Evolutionary conservation across 2,113 vertebrate genomes (phyloP), one percentile per base, ranked within the genome.

Genomic region (Solea senegalensis): DNA sequence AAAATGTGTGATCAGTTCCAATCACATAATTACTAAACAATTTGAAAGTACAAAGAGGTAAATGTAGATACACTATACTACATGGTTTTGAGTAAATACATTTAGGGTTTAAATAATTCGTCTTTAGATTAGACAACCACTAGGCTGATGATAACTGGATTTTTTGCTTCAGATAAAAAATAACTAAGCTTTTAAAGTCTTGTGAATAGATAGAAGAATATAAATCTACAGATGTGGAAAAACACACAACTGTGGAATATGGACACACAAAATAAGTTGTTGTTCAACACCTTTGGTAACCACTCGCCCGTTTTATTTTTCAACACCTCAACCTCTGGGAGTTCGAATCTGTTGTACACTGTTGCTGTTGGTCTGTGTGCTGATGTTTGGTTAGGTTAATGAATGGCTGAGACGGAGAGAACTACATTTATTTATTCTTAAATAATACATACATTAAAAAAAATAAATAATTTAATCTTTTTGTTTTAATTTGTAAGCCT

Each of bases 241-340:
- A 10, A 65, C 8, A 34, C 1, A 44, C 2, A 7, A 54, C 1
- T 3, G 0, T 3, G 9, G 8, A 43, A 60, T 34, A 4, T 46
- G 9, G 14, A 62, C 13, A 55, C 10, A 5, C 6, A 62, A 9
- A 43, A 43, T 0, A 48, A 74, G 43, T 61, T 92, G 88, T 93
- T 91, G 71, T 90, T 92, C 56, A 67, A 90, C 93, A 92, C 92
- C 86, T 93, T 15, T 16, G 12, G 72, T 91, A 79, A 88, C 76
- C 73, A 74, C 55, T 90, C 82, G 75, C 5, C 76, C 86, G 69
- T 88, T 62, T 56, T 83, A 68, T 88, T 89, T 84, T 88, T 85
- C 5, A 84, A 78, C 86, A 81, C 84, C 75, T 82, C 3, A 52
- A 48, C 73, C 63, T 46, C 8, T 40, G 88, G 83, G 77, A 78